Base-by-base conservation (phyloP, 2,888 invertebrate species). In the Charanyca ferruginea region DNA sequence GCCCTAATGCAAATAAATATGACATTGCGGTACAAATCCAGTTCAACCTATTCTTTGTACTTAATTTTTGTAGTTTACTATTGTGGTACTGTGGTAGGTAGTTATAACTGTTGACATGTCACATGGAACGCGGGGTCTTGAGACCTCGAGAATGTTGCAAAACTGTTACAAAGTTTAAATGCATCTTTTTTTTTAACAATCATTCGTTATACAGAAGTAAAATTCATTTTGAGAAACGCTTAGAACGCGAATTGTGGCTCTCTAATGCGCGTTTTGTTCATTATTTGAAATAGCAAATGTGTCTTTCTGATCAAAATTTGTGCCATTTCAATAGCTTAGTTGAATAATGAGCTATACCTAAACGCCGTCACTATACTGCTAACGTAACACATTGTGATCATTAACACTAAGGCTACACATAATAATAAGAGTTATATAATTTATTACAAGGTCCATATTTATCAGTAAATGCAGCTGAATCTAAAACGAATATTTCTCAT, bases 81-180 rank as follows among this genome's bases (percentile, higher is more conserved):
- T n/a, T n/a, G n/a, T n/a, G n/a, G n/a, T n/a, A n/a, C n/a, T n/a
- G n/a, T n/a, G n/a, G n/a, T n/a, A n/a, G n/a, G n/a, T n/a, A n/a
- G n/a, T n/a, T 28, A 38, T 8, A 13, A 23, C 67, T 44, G 68
- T 64, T 67, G 57, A 67, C 23, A 52, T 66, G 49, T 38, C 44
- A 66, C 45, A 52, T 45, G 55, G 2, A 35, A 22, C 2, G 45
- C 38, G n/a, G n/a, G n/a, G n/a, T n/a, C n/a, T n/a, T n/a, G n/a
- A n/a, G n/a, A n/a, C n/a, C n/a, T n/a, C n/a, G n/a, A n/a, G n/a
- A n/a, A n/a, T n/a, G n/a, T n/a, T n/a, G n/a, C n/a, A n/a, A n/a
- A 25, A 3, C 25, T 25, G 25, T 25, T 25, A 25, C 4, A 25
- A 25, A 25, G 25, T 3, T 25, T 6, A 25, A 25, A 25, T 25